These are phyloP conservation scores for Babyrousa celebensis DNA, from an alignment of 2,797 vertebrate species.

Conservation along the genomic window DNA sequence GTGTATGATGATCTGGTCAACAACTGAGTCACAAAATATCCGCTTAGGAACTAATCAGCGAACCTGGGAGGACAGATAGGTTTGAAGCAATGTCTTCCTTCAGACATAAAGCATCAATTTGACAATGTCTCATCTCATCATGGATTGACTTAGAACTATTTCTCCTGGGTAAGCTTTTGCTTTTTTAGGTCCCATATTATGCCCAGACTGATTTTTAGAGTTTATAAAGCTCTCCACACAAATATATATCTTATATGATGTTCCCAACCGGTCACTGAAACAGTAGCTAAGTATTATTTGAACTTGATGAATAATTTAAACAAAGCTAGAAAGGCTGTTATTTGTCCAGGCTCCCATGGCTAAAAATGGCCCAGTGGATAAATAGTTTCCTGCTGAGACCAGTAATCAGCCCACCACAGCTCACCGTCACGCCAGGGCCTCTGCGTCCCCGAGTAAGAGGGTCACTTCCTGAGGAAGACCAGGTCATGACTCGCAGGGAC, in stretches of 20 bases:
- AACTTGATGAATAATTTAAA: constrained; percentile 38
- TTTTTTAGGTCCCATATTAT: background rate
- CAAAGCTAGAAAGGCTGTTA: background rate
- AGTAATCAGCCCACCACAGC: background rate
- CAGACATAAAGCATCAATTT: background rate
- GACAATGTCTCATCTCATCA: background rate
- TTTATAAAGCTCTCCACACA: background rate
- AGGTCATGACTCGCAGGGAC: background rate
- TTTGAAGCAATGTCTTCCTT: background rate
- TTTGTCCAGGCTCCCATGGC: background rate
- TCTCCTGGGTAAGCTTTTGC: background rate
- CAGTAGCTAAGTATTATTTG: background rate
- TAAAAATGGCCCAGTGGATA: constrained; percentile 6
- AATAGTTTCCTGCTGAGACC: background rate
- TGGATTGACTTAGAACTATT: constrained; percentile 1
- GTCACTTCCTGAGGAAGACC: background rate
- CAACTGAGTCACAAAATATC: background rate
- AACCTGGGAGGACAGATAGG: background rate
- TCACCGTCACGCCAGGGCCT: background rate
- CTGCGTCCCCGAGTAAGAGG: background rate
- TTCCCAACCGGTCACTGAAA: constrained; percentile 16
- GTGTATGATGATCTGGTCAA: background rate
- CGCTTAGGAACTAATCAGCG: background rate
- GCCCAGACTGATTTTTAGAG: background rate
- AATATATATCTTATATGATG: background rate